Base-by-base conservation (phyloP, 2,797 vertebrate species). In the Delichon dasypus region DNA sequence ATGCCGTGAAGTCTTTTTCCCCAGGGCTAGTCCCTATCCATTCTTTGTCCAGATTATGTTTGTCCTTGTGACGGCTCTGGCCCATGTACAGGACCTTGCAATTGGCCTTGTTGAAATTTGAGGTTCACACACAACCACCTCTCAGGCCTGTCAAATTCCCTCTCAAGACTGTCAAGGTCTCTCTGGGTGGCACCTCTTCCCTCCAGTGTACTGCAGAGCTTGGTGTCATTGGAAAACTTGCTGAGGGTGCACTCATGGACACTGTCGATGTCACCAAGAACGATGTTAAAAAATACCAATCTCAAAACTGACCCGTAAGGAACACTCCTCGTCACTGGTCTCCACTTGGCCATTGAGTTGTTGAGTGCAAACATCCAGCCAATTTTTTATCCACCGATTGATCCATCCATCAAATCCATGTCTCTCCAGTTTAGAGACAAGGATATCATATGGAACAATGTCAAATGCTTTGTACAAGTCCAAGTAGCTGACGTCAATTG, bases 321-420 rank as follows among this genome's bases (percentile, higher is more conserved):
- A 67, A 7, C 21, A 25, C 5, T 9, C 34, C 7, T 53, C n/a
- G 26, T n/a, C 29, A 11, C 8, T 67, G 53, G 13, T 60, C 8
- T 34, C 25, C 30, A 22, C 26, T 5, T 53, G 17, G 7, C 10
- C 45, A 27, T 26, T 0, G 1, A 66, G 13, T 6, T 0, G 0
- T 30, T 60, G 45, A 58, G 13, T 60, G 7, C 17, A 66, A 74
- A 38, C 7, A 12, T 54, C 30, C 12, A 67, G 26, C 2, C 17
- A 54, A 11, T 32, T 40, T 67, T 61, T 61, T 30, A 42, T 48
- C n/a, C 29, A 26, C 7, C 0, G 0, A 34, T 22, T 32, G 7
- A 10, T 53, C 29, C 40, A 34, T 7, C 15, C 17, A 21, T 42
- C 16, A 53, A 67, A 68, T 45, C n/a, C 15, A 5, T 27, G 13